Conservation (phyloP, 2,888 invertebrate species). For the Acleris cristana region DNA sequence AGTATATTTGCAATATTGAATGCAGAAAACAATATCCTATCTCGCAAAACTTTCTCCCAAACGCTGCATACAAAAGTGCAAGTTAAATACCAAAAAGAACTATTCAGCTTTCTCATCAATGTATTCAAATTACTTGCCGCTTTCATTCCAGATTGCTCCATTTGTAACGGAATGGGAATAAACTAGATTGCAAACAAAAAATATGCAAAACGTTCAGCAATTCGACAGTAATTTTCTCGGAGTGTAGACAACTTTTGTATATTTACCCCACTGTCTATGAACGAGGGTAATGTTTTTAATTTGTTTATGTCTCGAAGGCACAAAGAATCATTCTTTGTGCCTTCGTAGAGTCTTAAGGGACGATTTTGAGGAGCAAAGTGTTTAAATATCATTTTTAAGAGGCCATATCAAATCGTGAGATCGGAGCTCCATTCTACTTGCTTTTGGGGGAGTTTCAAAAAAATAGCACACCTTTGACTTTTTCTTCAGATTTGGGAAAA, state of each 20-base stretch:
- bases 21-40: background rate
- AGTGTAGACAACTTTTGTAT: background rate
- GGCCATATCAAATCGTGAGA: too few relatives aligned
- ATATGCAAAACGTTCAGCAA: constrained; percentile 22
- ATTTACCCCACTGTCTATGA: background rate
- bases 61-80: background rate
- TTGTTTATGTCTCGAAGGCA: too few relatives aligned
- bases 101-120: background rate
- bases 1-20: too few relatives aligned
- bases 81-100: background rate
- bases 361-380: too few relatives aligned
- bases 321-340: too few relatives aligned
- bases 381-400: too few relatives aligned
- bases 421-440: too few relatives aligned
- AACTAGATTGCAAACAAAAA: constrained; percentile 14
- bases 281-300: too few relatives aligned
- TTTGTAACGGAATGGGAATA: constrained; percentile 8
- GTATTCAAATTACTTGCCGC: constrained; percentile 12
- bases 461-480: too few relatives aligned
- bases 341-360: too few relatives aligned
- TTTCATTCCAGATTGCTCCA: constrained; percentile 19
- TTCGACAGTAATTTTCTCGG: background rate
- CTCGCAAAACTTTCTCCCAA: background rate
- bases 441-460: too few relatives aligned
- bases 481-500: too few relatives aligned